Conservation (phyloP, 2,797 vertebrate species). For the Falco naumanni region DNA sequence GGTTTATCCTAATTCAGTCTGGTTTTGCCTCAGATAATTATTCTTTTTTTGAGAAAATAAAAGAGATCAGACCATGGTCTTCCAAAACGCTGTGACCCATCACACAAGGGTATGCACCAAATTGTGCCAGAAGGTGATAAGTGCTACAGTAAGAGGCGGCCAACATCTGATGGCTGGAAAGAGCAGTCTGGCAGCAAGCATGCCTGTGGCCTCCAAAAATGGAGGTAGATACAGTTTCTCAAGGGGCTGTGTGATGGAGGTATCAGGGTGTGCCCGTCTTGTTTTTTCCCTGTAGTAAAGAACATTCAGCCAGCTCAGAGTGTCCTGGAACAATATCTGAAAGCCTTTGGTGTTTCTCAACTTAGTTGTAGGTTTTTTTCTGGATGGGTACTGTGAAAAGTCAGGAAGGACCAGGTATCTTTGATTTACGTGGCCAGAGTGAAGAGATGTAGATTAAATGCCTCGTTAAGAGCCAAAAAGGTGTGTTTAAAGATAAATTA, state of each 20-base stretch:
- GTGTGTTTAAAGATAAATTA: neutral
- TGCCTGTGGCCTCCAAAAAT: neutral
- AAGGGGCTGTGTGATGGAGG: neutral
- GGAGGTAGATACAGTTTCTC: neutral
- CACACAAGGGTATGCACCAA: rapidly evolving
- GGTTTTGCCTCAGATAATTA: slow-evolving; percentile 17
- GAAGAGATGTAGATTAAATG: neutral
- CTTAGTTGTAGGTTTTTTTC: neutral
- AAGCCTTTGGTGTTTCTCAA: neutral
- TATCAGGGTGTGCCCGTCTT: neutral
- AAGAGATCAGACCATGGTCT: neutral
- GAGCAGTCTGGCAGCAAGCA: neutral
- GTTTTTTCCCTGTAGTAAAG: neutral
- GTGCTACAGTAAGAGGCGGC: neutral
- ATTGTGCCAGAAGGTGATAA: neutral
- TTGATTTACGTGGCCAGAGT: neutral
- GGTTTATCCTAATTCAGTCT: neutral
- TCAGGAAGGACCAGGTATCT: slow-evolving; percentile 7
- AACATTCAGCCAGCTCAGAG: neutral
- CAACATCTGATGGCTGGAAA: neutral
- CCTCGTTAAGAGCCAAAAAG: neutral
- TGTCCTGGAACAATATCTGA: neutral
- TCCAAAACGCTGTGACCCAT: neutral
- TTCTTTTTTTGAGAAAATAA: neutral
- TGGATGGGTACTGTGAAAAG: neutral